Evolutionary conservation across 2,888 invertebrate species (phyloP).

Genomic region (Colostygia pectinataria): DNA sequence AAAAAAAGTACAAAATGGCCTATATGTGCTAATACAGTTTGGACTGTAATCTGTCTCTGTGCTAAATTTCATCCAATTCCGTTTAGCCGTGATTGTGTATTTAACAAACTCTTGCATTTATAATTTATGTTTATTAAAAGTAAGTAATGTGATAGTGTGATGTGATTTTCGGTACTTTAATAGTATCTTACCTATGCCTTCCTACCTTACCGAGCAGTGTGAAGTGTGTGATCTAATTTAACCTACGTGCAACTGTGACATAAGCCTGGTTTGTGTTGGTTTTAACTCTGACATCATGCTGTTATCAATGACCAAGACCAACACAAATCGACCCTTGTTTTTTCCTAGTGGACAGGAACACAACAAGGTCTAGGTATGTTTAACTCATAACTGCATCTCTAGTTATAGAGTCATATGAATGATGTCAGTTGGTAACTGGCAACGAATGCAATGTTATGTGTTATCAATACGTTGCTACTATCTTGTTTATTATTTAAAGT

Average conservation of each 20-base stretch:
- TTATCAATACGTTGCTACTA: too few relatives aligned
- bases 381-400: conserved; percentile 62
- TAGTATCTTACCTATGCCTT: too few relatives aligned
- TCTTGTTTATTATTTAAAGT: conserved; percentile 14
- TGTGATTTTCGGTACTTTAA: too few relatives aligned
- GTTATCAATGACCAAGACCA: conserved; percentile 58
- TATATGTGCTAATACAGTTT: too few relatives aligned
- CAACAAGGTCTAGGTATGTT: conserved; percentile 40
- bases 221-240: conserved; percentile 43
- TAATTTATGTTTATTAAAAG: too few relatives aligned
- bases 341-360: conserved; percentile 40
- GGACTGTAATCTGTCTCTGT: too few relatives aligned
- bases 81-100: too few relatives aligned
- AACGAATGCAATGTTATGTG: conserved; percentile 9
- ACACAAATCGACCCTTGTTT: conserved; percentile 44
- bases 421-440: conserved; percentile 57
- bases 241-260: conserved; percentile 47
- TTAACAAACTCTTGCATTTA: too few relatives aligned
- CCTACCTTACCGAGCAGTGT: too few relatives aligned
- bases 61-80: too few relatives aligned
- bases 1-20: too few relatives aligned
- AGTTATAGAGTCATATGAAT: conserved; percentile 62
- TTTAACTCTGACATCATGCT: conserved; percentile 59
- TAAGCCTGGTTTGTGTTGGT: conserved; percentile 39
- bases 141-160: too few relatives aligned